These are phyloP conservation scores for Pecten maximus DNA, from an alignment of 2,888 invertebrate genomes.

Conservation along the genomic window DNA sequence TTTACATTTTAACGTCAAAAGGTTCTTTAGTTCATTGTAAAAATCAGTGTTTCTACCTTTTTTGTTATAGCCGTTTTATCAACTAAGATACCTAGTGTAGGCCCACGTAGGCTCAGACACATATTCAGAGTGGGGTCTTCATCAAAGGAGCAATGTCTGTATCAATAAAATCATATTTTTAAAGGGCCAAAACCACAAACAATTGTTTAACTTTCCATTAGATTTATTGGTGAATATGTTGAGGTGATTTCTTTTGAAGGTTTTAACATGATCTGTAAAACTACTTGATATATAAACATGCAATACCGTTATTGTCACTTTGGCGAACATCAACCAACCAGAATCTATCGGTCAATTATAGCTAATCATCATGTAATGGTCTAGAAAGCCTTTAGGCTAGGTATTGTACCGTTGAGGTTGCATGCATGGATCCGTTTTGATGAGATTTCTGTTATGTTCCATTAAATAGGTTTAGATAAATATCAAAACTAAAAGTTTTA, in stretches of 20 bases:
- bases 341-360: conserved; percentile 1
- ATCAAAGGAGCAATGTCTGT: neutral
- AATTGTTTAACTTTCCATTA: neutral
- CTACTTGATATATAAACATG: neutral
- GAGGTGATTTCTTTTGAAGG: neutral
- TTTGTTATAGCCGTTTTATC: neutral
- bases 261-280: neutral
- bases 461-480: neutral
- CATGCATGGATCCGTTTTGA: conserved; percentile 20
- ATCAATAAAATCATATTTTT: conserved; percentile 19
- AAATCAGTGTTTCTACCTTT: neutral
- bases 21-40: neutral
- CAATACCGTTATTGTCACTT: conserved; percentile 23
- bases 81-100: neutral
- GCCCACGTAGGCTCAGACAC: neutral
- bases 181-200: neutral
- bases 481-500: conserved; percentile 16
- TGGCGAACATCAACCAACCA: neutral
- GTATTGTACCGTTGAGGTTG: conserved; percentile 7
- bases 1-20: conserved; percentile 19
- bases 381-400: neutral
- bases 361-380: neutral
- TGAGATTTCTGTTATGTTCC: neutral
- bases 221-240: neutral
- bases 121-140: neutral